Conservation (phyloP, 1,140 invertebrate species). For the Lutraria rhynchaena region DNA sequence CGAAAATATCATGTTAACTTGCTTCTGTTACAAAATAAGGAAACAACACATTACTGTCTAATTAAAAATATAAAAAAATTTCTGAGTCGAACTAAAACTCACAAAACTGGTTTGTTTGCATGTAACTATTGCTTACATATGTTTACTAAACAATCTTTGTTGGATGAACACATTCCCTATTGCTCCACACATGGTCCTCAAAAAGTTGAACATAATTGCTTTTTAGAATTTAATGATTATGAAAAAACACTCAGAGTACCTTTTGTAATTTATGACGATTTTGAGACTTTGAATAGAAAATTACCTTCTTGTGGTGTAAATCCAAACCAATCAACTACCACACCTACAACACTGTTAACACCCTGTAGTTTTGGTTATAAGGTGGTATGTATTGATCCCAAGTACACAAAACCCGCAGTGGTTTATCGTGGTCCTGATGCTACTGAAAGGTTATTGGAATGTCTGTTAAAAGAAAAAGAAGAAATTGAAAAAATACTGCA, state of each 20-base stretch:
- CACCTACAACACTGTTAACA: background rate
- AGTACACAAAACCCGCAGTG: slow-evolving; percentile 17
- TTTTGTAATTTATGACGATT: slow-evolving; percentile 19
- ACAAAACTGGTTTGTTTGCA: too few relatives aligned
- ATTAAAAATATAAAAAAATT: slow-evolving; percentile 25
- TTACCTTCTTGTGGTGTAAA: too few relatives aligned
- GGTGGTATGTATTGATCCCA: background rate
- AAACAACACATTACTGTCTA: slow-evolving; percentile 15
- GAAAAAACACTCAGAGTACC: slow-evolving; percentile 22
- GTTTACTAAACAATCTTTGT: background rate
- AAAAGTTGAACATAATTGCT: background rate
- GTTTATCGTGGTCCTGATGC: slow-evolving; percentile 19
- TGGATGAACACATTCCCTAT: slow-evolving; percentile 38
- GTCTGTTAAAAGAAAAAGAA: slow-evolving; percentile 22
- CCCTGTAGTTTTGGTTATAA: slow-evolving; percentile 26
- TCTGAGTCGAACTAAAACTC: background rate
- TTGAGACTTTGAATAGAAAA: background rate
- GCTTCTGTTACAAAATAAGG: slow-evolving; percentile 1
- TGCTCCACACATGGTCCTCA: slow-evolving; percentile 5
- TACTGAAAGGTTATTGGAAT: background rate
- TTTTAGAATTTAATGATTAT: slow-evolving; percentile 39
- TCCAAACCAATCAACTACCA: too few relatives aligned
- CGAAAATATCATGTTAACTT: slow-evolving; percentile 29
- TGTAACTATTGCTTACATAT: slow-evolving; percentile 43
- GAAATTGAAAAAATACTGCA: slow-evolving; percentile 8